Base-by-base conservation (phyloP, 2,888 invertebrate genomes). In the Oscheius sp. region DNA sequence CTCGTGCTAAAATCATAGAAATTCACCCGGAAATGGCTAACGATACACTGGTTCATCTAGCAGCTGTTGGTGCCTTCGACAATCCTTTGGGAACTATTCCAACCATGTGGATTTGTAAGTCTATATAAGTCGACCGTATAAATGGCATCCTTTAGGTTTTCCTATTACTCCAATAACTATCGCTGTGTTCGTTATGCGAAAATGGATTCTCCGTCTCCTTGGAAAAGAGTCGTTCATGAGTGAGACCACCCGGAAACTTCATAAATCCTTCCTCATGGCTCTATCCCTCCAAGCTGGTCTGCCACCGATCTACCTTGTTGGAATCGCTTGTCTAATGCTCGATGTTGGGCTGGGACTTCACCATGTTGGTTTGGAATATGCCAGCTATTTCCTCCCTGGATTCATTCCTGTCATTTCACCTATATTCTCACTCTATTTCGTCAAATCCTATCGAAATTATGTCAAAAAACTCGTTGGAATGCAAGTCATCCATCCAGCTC, bases 371-470 rank as follows among this genome's bases (percentile, higher is more conserved):
- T 12, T 55, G 3, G 55, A 55, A 55, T 55, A 34, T 17, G 55
- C 34, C 6, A 34, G 20, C 2, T 37, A 33, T 20, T 34, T 34
- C 20, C n/a, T 55, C 20, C 23, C 17, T n/a, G 34, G 55, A 15
- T 20, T 55, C 12, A 55, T 55, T 55, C 55, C 55, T 4, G 34
- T 55, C 4, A n/a, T 55, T 12, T 55, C 55, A 2, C 55, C 55
- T n/a, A n/a, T 55, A 17, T 55, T 55, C 20, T 20, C 55, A 15
- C 23, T 55, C 8, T 33, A 34, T 20, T 55, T 55, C 34, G 55
- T 55, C 4, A 33, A 20, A 10, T 23, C 55, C 20, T 55, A 55
- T 12, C 31, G 34, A 5, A 33, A 3, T 10, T 55, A 34, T 17
- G 17, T 55, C n/a, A n/a, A n/a, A n/a, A n/a, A n/a, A n/a, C n/a